Conservation (phyloP, 2,797 vertebrate species). For the Margarornis squamiger region DNA sequence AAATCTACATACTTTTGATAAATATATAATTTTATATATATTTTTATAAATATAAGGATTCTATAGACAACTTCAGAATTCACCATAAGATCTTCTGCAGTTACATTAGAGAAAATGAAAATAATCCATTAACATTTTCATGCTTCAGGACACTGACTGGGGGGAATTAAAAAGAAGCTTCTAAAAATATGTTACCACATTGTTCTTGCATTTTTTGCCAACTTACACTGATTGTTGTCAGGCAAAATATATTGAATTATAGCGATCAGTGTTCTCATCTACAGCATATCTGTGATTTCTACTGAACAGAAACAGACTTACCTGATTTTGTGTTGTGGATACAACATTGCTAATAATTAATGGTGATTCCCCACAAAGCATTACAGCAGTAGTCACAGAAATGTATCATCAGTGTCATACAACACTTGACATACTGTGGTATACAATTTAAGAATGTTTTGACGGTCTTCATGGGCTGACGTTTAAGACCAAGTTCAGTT, state of each 20-base stretch:
- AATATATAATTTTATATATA: neutral
- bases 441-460: neutral
- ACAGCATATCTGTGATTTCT: neutral
- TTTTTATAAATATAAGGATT: neutral
- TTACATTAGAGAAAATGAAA: neutral
- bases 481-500: neutral
- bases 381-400: neutral
- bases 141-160: neutral
- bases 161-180: neutral
- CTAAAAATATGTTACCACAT: neutral
- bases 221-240: neutral
- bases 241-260: neutral
- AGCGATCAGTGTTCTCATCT: neutral
- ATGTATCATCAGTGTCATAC: neutral
- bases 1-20: neutral
- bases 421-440: neutral
- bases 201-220: neutral
- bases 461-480: neutral
- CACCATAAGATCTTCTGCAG: neutral
- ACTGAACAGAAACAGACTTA: neutral
- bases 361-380: neutral
- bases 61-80: neutral
- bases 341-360: neutral
- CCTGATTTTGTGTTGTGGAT: neutral
- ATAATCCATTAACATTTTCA: neutral